Evolutionary conservation across 2,888 invertebrate genomes (phyloP), one percentile per base, ranked within the genome.

Genomic region (Andricus curvator): DNA sequence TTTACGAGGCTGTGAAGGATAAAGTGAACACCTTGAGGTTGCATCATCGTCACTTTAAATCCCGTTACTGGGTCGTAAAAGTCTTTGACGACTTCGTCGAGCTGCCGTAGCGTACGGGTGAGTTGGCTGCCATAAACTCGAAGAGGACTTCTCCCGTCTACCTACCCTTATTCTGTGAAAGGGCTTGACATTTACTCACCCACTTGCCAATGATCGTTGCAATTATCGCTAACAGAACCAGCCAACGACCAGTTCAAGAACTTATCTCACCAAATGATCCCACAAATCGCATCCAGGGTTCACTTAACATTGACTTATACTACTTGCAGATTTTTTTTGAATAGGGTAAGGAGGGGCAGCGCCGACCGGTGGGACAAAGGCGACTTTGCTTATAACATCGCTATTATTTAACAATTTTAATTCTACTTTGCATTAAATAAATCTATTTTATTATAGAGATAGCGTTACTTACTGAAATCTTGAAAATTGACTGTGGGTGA

Each of bases 31-130:
- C 91, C 91, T 92, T 91, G 92, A 91, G 92, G 92, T 92, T 92
- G 92, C 92, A 92, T 92, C 92, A 92, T 92, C 92, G 92, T 92
- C 92, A 91, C 92, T 92, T 92, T 92, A 92, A 92, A 92, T 92
- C 92, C 92, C 91, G 92, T 92, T 91, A 92, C 91, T 87, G 89
- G 92, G 90, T 92, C 92, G 92, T 92, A 92, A 92, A 92, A 92
- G 91, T 90, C 91, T 92, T 92, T 92, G 92, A 92, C 92, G 92
- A 92, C 92, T 92, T 91, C 85, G 90, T 91, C 88, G 89, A 87
- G 89, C 88, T 86, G 80, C 85, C 84, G 84, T 82, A 85, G 88
- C 79, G 79, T 84, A 74, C 70, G 70, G 51, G 51, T 74, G 51
- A 74, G 70, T 74, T 74, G 51, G 86, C 85, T 85, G 89, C 88